phyloP scores from a whole-genome alignment of 2,888 invertebrate genomes.

The Lycocerus yunnanus region DNA sequence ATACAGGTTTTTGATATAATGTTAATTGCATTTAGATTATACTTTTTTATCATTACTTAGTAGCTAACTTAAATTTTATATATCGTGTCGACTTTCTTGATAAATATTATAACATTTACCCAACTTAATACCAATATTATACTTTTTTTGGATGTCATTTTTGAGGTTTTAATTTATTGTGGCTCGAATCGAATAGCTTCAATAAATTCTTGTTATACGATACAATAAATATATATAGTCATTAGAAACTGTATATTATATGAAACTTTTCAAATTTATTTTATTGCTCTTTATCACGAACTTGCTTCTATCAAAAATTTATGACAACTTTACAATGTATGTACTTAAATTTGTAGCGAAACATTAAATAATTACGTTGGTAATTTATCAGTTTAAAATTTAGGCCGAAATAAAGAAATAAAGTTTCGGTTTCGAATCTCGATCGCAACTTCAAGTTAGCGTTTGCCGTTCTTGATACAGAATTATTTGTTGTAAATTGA shows the following conservation, averaged over 20 bases:
- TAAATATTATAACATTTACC: background rate
- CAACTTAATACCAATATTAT: background rate
- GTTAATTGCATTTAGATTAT: background rate
- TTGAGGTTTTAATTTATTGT: background rate
- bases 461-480: background rate
- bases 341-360: background rate
- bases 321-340: background rate
- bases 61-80: background rate
- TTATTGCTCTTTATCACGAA: conserved; percentile 30
- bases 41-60: background rate
- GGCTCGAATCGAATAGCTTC: conserved; percentile 9
- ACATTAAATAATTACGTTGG: background rate
- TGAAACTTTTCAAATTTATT: conserved; percentile 25
- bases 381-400: background rate
- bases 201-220: conserved; percentile 23
- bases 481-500: background rate
- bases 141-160: background rate
- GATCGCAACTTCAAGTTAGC: background rate
- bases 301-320: background rate
- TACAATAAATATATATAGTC: conserved; percentile 24
- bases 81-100: background rate
- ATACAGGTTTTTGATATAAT: background rate
- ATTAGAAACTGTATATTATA: conserved; percentile 28
- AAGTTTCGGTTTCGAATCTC: background rate
- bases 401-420: background rate